Evolutionary conservation across 2,888 invertebrate species (phyloP), one percentile per base, ranked within the genome.

Genomic region (Pocota personata): DNA sequence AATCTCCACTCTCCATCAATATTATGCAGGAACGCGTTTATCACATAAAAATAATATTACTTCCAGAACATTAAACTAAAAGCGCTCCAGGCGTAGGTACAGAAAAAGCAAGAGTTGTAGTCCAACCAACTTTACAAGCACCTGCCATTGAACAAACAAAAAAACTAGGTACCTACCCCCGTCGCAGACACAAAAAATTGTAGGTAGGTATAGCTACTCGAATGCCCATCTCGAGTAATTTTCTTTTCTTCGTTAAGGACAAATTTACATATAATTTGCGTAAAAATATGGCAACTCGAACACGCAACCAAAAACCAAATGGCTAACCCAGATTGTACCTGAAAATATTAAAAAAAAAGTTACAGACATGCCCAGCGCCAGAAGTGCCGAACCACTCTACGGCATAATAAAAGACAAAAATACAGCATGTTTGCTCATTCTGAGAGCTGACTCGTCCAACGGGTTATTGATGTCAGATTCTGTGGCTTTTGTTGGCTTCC

Each of bases 381-480:
- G 52, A 77, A 73, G 67, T 57, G 62, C 67, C 37, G 19, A 57
- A 37, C n/a, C 37, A 57, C 12, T 43, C 10, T 19, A 27, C n/a
- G 27, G 21, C 32, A 50, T 35, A 37, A 37, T 8, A 55, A 55
- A 46, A 58, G 3, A 64, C 30, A 48, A 52, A 64, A 50, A 21
- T n/a, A 50, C 27, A 40, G 27, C 27, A 8, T 37, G 58, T 46
- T 46, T 71, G 58, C 66, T 66, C 50, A 58, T 43, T 62, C 40
- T 8, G 32, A 52, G 27, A 50, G 48, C 46, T 67, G 80, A 72
- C 72, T 76, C 48, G 71, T 50, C 16, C 43, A 82, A 77, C 82
- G 80, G 82, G 82, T 86, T 86, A 86, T 82, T 82, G 71, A 82
- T 77, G 82, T 86, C 72, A 62, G 66, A 43, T 37, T 76, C 50